These are phyloP conservation scores for Solenopsis fugax DNA, from an alignment of 1,140 invertebrate species.

Conservation along the genomic window DNA sequence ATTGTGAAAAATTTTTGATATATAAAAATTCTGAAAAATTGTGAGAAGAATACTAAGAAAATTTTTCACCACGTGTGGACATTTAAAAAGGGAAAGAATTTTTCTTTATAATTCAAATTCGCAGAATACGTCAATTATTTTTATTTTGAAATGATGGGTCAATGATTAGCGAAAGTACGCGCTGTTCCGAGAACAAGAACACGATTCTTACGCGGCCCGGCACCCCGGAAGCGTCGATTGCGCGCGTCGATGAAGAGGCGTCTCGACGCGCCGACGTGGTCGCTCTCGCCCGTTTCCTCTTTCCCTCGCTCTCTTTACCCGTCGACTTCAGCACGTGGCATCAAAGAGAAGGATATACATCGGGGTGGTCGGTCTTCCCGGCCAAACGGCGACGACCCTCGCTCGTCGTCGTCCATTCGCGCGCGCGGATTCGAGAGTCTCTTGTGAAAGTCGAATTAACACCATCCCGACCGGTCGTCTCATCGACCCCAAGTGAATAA, in stretches of 20 bases:
- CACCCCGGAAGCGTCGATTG: conserved; percentile 55
- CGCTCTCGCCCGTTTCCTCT: conserved; percentile 33
- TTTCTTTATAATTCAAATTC: background rate
- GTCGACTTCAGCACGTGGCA: conserved; percentile 79
- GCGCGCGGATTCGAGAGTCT: conserved; percentile 44
- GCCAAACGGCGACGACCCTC: conserved; percentile 78
- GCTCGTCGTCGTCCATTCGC: conserved; percentile 66
- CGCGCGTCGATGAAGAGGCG: conserved; percentile 66
- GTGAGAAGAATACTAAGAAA: no score
- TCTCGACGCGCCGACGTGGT: conserved; percentile 77
- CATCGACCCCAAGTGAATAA: background rate
- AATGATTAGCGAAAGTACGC: background rate
- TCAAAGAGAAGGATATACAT: conserved; percentile 76
- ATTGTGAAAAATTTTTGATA: no score
- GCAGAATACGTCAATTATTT: background rate
- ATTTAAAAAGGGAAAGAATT: background rate
- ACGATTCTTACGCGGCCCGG: background rate
- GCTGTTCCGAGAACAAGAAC: background rate
- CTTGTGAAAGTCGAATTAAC: background rate
- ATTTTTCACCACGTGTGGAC: no score
- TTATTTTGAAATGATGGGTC: background rate
- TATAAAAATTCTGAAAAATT: no score
- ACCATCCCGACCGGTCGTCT: background rate
- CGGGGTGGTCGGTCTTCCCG: conserved; percentile 71
- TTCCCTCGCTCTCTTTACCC: conserved; percentile 44